phyloP scores from a whole-genome alignment of 2,797 vertebrate genomes.

The Balearica regulorum region DNA sequence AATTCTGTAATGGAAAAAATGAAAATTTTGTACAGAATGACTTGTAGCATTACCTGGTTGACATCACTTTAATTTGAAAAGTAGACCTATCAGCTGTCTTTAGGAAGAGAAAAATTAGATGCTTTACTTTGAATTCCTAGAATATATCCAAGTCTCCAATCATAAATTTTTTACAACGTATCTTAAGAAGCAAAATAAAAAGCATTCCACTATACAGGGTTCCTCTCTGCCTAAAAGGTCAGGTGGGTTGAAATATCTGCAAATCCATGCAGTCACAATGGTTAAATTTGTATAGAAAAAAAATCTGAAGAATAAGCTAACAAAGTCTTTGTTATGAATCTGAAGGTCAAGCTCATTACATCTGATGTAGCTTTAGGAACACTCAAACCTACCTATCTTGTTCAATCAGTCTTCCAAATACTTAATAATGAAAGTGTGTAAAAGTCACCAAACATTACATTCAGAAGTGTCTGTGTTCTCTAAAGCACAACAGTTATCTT shows the following conservation, averaged over 20 bases:
- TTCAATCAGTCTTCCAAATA: not conserved
- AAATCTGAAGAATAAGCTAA: not conserved
- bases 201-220: not conserved
- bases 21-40: not conserved
- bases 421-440: not conserved
- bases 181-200: not conserved
- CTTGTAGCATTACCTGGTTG: not conserved
- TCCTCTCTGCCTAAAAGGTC: not conserved
- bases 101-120: not conserved
- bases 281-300: not conserved
- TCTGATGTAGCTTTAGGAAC: not conserved
- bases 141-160: not conserved
- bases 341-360: not conserved
- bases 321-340: not conserved
- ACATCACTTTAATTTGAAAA: not conserved
- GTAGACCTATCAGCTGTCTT: not conserved
- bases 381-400: not conserved
- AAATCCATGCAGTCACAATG: not conserved
- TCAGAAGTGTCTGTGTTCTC: not conserved
- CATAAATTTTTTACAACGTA: not conserved
- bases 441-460: not conserved
- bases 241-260: not conserved
- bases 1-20: not conserved
- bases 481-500: not conserved
- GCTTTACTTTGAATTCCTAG: not conserved